Evolutionary conservation across 2,113 vertebrate species (phyloP), one percentile per base, ranked within the genome.

Genomic region (Chrysemys picta): DNA sequence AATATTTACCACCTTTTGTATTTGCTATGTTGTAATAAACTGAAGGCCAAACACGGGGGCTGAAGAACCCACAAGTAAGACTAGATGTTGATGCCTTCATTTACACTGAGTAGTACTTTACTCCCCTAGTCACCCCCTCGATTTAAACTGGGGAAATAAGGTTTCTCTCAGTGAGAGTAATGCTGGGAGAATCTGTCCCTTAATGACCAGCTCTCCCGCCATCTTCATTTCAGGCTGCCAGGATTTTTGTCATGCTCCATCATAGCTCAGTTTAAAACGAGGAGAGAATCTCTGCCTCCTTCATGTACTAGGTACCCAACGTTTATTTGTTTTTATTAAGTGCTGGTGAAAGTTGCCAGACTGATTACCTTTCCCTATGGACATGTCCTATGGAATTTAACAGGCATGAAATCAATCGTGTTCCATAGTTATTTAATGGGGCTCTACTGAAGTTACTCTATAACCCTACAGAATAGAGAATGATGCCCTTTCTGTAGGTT

Each of bases 51-150:
- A 56, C 5, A 11, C 42, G 8, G 75, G 72, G 0, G 1, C 45
- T 1, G 0, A 25, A 12, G 75, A 12, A 27, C 24, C 5, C 42
- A 25, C 7, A 47, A 25, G 75, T 25, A 27, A 35, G 81, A 49
- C 5, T 47, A 14, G 22, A 22, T 0, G 4, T 1, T n/a, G 6
- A 45, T 4, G 52, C 0, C 9, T 45, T 50, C 80, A n/a, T 4
- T 76, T 76, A n/a, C 10, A 62, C 4, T 1, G 0, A 2, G 16
- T 5, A 47, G 59, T 7, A 12, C 17, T 50, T 50, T 47, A 31
- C 29, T 27, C 47, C 27, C 27, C 47, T 27, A 49, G 45, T 17
- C 8, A 4, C 8, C 1, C 14, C 25, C 4, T 11, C 0, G 24
- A 38, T 24, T 3, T 0, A 45, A 42, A n/a, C 1, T 0, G 47